phyloP scores from a whole-genome alignment of 2,888 invertebrate species.

The Tetrapedia diversipes region DNA sequence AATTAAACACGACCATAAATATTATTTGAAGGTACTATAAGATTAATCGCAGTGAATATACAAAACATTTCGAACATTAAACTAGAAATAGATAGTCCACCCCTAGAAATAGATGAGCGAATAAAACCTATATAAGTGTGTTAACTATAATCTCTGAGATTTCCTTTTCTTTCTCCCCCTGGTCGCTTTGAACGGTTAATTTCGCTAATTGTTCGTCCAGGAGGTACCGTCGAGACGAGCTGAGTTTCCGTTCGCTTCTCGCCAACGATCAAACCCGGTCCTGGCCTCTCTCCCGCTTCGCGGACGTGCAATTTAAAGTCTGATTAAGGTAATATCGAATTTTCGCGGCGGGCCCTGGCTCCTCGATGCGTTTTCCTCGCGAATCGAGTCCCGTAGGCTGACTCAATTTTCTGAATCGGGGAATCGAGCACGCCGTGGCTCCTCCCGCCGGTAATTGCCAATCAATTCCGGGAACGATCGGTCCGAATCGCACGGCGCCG shows the following conservation, averaged over 20 bases:
- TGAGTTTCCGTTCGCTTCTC: neutral
- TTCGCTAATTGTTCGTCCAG: neutral
- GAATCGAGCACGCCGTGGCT: slow-evolving; percentile 51
- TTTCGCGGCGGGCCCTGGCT: slow-evolving; percentile 41
- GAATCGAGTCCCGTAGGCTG: slow-evolving; percentile 61
- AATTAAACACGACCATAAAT: no score
- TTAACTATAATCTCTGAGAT: no score
- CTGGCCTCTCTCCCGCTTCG: neutral
- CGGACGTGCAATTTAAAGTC: slow-evolving; percentile 38
- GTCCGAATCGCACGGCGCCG: slow-evolving; percentile 33
- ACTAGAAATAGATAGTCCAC: no score
- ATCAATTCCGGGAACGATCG: slow-evolving; percentile 61
- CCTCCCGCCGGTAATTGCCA: slow-evolving; percentile 64
- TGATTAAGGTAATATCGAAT: slow-evolving; percentile 58
- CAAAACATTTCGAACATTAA: no score
- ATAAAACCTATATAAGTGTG: no score
- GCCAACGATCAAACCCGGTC: neutral
- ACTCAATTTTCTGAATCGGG: slow-evolving; percentile 67
- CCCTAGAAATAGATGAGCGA: no score
- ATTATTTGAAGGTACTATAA: no score
- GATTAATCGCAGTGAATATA: no score
- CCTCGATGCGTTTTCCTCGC: slow-evolving; percentile 30
- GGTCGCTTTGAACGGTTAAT: neutral
- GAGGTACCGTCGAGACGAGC: slow-evolving; percentile 6
- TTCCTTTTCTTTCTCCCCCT: no score